phyloP scores from a whole-genome alignment of 2,888 invertebrate species.

The Oligia strigilis region DNA sequence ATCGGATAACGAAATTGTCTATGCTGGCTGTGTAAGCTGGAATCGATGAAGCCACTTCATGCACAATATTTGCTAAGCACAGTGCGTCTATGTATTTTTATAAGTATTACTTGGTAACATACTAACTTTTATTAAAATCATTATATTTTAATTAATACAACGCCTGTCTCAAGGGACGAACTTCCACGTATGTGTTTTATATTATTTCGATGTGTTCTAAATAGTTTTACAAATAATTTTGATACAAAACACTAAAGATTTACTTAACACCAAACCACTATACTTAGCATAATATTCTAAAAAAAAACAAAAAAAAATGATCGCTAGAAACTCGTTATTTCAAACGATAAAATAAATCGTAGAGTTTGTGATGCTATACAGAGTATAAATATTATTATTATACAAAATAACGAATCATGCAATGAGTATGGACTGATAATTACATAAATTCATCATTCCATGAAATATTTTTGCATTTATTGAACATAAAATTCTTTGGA shows the following conservation, averaged over 20 bases:
- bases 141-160: conserved; percentile 55
- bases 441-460: conserved; percentile 66
- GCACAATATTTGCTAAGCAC: conserved; percentile 81
- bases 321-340: conserved; percentile 45
- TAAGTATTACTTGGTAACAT: conserved; percentile 68
- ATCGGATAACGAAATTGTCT: conserved; percentile 56
- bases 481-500: conserved; percentile 34
- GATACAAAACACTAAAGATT: conserved; percentile 56
- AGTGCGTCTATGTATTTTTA: conserved; percentile 76
- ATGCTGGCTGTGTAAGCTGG: conserved; percentile 67
- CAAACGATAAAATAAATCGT: conserved; percentile 46
- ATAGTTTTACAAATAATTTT: conserved; percentile 61
- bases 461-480: conserved; percentile 66
- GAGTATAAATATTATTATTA: conserved; percentile 66
- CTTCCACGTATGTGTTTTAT: conserved; percentile 69
- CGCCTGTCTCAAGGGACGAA: conserved; percentile 68
- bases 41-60: conserved; percentile 70
- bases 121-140: conserved; percentile 60
- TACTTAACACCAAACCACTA: conserved; percentile 64
- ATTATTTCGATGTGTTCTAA: conserved; percentile 69
- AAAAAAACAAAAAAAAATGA: conserved; percentile 18
- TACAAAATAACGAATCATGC: conserved; percentile 54
- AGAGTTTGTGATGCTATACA: conserved; percentile 68
- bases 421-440: conserved; percentile 64
- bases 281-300: conserved; percentile 55